Evolutionary conservation across 2,797 vertebrate species (phyloP).

Genomic region (Hapalemur alaotrensis): DNA sequence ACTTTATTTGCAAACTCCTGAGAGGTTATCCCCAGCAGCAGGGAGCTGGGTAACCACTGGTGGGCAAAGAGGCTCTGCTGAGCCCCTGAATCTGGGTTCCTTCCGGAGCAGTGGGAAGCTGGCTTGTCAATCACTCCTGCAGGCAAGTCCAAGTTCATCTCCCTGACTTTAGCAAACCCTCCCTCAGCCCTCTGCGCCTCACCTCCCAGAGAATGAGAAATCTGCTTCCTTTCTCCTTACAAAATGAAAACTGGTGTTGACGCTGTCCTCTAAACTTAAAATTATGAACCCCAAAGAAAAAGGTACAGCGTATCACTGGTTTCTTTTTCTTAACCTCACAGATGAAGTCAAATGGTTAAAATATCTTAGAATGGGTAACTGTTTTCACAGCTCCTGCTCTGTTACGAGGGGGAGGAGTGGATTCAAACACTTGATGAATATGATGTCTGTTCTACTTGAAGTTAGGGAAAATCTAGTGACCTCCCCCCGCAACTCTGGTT

Average conservation of each 20-base stretch:
- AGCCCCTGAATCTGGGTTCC: not conserved
- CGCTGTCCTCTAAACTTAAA: not conserved
- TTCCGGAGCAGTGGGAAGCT: not conserved
- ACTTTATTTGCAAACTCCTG: constrained; percentile 66
- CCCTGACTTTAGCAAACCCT: not conserved
- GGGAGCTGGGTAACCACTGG: constrained; percentile 40
- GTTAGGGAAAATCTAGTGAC: constrained; percentile 35
- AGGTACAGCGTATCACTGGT: not conserved
- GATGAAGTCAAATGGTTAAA: not conserved
- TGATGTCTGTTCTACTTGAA: constrained; percentile 56
- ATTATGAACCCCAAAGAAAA: not conserved
- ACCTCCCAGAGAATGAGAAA: not conserved
- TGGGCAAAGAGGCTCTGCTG: constrained; percentile 5
- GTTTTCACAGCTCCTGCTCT: constrained; percentile 27
- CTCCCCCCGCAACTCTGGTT: constrained; percentile 54
- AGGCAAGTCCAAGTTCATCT: constrained; percentile 20
- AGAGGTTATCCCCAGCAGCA: constrained; percentile 58
- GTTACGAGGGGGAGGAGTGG: not conserved
- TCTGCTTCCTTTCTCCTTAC: not conserved
- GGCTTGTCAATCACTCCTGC: not conserved
- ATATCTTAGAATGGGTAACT: not conserved
- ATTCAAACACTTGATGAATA: constrained; percentile 50
- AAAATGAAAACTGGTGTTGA: not conserved
- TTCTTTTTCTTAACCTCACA: constrained; percentile 33
- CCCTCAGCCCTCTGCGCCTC: accelerated